Evolutionary conservation across 2,113 vertebrate species (phyloP), one percentile per base, ranked within the genome.

Genomic region (Onychostoma macrolepis): DNA sequence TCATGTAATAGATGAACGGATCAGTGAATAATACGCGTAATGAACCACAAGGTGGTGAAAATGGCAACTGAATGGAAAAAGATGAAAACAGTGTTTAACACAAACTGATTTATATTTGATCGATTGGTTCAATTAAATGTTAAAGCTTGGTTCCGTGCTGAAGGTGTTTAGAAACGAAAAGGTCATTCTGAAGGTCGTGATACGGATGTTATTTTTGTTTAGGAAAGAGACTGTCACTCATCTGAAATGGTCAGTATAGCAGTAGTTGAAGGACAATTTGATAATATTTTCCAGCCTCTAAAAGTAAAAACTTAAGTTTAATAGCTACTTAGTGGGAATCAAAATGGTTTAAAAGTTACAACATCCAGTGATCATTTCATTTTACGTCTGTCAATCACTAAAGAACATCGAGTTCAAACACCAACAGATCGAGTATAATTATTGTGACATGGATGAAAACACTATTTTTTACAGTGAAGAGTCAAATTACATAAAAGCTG

Each of bases 171-270:
- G n/a, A 63, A 17, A 43, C 21, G 15, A 11, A 30, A 83, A 96
- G 96, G 96, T 97, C 96, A 95, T 89, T 91, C 71, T 97, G 96
- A 97, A 97, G 97, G 96, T 95, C 96, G 90, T 41, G 85, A 84
- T 69, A 88, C 41, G 53, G 69, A 86, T 76, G 87, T 17, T 81
- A 86, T 65, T 72, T 79, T 38, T 19, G 78, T 65, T 77, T 43
- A 63, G 48, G 11, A 48, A 45, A 58, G 10, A 72, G 21, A n/a
- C 56, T 41, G 50, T 45, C 58, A 43, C 26, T 21, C 58, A 38
- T 61, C 17, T 79, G 17, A 56, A 56, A 21, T 36, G 45, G 30
- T 6, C 28, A 41, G 53, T 4, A 4, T 58, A n/a, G 78, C 24
- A 38, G 10, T 80, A 11, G 4, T 7, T 41, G 21, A 61, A 63